phyloP scores from a whole-genome alignment of 2,888 invertebrate genomes.

The Pasiphila rectangulata region DNA sequence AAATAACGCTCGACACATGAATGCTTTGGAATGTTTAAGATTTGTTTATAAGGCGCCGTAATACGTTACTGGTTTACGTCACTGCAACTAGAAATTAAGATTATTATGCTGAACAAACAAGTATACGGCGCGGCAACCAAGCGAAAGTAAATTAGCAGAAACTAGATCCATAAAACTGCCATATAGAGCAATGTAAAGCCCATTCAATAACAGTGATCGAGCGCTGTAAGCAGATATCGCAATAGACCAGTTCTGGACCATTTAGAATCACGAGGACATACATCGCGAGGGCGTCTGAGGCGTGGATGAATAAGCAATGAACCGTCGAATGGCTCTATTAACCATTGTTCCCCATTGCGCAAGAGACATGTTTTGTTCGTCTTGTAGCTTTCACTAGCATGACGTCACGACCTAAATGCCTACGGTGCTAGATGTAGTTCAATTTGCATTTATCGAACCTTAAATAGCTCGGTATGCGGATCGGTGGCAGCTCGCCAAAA shows the following conservation, averaged over 20 bases:
- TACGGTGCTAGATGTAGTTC: slow-evolving; percentile 60
- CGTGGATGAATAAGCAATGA: slow-evolving; percentile 80
- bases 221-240: slow-evolving; percentile 16
- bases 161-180: slow-evolving; percentile 17
- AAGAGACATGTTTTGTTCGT: slow-evolving; percentile 76
- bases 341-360: slow-evolving; percentile 77
- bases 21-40: too few relatives aligned
- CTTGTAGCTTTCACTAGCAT: slow-evolving; percentile 68
- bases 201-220: slow-evolving; percentile 21
- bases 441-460: slow-evolving; percentile 64
- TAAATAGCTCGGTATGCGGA: slow-evolving; percentile 52
- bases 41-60: too few relatives aligned
- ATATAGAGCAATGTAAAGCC: slow-evolving; percentile 11
- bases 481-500: slow-evolving; percentile 48
- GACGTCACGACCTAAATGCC: slow-evolving; percentile 74
- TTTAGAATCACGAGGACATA: slow-evolving; percentile 61
- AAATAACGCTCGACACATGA: background rate
- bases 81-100: background rate
- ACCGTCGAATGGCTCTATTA: slow-evolving; percentile 79
- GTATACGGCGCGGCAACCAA: background rate
- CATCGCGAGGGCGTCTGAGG: slow-evolving; percentile 75
- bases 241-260: slow-evolving; percentile 29
- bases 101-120: background rate
- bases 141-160: slow-evolving; percentile 17
- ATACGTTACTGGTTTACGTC: background rate